A percentile compares a stretch with the other conserved stretches of the same genome.
Evolutionary conservation across 2,113 vertebrate genomes (phyloP).

Genomic region (Acrocephalus kingi): DNA sequence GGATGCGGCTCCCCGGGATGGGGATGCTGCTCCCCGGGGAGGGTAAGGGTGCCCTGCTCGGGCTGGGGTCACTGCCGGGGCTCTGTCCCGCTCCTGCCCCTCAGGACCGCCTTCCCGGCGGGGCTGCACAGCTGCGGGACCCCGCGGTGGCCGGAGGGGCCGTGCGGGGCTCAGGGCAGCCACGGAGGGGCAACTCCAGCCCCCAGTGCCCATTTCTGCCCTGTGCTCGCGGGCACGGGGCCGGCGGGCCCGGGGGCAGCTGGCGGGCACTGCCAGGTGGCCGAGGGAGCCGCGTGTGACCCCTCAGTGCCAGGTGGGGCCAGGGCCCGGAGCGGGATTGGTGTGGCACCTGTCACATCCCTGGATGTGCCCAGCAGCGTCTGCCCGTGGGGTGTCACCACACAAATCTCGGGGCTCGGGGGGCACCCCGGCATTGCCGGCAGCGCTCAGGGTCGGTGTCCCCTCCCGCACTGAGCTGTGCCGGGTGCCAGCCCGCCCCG

Average conservation of each 20-base stretch:
- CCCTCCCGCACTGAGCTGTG: background rate
- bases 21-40: background rate
- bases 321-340: accelerated
- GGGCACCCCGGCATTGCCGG: background rate
- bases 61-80: background rate
- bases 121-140: background rate
- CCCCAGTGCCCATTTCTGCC: accelerated
- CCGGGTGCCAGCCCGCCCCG: background rate
- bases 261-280: accelerated
- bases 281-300: background rate
- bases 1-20: background rate
- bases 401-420: accelerated
- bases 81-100: background rate
- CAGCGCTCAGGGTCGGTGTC: background rate
- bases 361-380: accelerated
- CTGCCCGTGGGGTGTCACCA: background rate
- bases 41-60: background rate
- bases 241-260: background rate
- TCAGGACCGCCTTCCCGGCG: accelerated
- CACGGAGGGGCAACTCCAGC: accelerated
- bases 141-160: background rate
- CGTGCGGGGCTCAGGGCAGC: background rate
- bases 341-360: accelerated
- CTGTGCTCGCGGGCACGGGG: accelerated
- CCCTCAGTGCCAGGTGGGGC: background rate